Conservation (phyloP, 2,888 invertebrate species). For the Fragum whitleyi region DNA sequence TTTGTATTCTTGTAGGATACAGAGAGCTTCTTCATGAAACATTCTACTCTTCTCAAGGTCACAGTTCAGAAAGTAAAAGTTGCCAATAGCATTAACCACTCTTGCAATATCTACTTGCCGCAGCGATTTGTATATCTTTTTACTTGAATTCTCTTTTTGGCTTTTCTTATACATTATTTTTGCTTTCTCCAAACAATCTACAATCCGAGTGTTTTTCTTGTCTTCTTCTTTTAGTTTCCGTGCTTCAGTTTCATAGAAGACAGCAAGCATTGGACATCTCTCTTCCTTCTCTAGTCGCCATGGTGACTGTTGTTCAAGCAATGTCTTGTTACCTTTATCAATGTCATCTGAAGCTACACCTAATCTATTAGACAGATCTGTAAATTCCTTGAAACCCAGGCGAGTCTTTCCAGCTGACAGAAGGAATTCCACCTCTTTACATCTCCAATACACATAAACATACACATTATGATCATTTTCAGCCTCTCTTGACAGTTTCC, state of each 20-base stretch:
- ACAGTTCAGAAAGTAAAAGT: conserved; percentile 26
- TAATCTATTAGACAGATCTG: conserved; percentile 4
- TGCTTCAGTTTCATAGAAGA: conserved; percentile 7
- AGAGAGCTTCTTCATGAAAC: conserved; percentile 33
- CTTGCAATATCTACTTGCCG: background rate
- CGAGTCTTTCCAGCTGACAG: conserved; percentile 27
- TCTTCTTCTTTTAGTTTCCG: background rate
- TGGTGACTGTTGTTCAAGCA: background rate
- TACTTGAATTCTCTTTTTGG: background rate
- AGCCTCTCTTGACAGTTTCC: conserved; percentile 26
- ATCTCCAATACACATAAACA: conserved; percentile 44
- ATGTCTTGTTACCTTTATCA: no score
- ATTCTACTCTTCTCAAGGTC: conserved; percentile 15
- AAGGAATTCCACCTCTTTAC: conserved; percentile 34
- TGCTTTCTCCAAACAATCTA: background rate
- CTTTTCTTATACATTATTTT: background rate
- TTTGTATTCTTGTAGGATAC: background rate
- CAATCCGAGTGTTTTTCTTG: background rate
- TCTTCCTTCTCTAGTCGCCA: background rate
- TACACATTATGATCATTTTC: conserved; percentile 21
- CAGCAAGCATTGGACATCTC: background rate
- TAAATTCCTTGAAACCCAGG: background rate
- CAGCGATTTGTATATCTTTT: background rate
- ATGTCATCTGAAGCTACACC: background rate
- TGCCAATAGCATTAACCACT: conserved; percentile 33